A percentile compares a stretch with the other conserved stretches of the same genome.
Conservation (phyloP, 2,797 vertebrate genomes). For the Myotis daubentonii region DNA sequence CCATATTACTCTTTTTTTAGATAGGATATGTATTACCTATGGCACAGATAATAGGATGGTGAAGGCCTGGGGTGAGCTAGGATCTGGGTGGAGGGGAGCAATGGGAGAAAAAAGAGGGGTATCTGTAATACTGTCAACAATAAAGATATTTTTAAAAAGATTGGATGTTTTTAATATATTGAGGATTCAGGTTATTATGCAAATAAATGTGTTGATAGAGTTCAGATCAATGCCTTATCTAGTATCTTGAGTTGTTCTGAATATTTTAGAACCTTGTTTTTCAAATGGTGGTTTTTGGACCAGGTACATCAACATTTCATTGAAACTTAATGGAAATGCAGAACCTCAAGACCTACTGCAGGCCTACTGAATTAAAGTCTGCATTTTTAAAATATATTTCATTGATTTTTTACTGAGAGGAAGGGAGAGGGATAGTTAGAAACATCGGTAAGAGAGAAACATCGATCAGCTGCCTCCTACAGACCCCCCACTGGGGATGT, state of each 20-base stretch:
- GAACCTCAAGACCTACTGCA: not conserved
- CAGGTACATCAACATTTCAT: not conserved
- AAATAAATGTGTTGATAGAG: not conserved
- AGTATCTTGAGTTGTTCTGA: not conserved
- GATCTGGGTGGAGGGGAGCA: no score
- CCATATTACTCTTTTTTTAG: no score
- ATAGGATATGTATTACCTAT: no score
- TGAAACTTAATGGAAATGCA: not conserved
- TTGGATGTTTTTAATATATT: not conserved
- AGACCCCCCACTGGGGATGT: no score
- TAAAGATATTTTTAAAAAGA: not conserved
- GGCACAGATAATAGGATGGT: no score
- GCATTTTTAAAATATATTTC: not conserved
- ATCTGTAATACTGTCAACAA: no score
- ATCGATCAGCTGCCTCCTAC: no score
- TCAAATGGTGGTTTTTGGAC: not conserved
- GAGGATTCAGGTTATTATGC: not conserved
- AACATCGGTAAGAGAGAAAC: no score
- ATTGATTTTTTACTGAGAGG: no score
- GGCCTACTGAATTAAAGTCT: not conserved
- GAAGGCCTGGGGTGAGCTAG: no score
- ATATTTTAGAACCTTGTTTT: not conserved
- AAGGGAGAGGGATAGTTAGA: no score
- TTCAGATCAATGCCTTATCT: not conserved
- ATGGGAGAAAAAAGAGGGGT: no score